Conservation (phyloP, 1,140 invertebrate genomes). For the Drosophila melanica region DNA sequence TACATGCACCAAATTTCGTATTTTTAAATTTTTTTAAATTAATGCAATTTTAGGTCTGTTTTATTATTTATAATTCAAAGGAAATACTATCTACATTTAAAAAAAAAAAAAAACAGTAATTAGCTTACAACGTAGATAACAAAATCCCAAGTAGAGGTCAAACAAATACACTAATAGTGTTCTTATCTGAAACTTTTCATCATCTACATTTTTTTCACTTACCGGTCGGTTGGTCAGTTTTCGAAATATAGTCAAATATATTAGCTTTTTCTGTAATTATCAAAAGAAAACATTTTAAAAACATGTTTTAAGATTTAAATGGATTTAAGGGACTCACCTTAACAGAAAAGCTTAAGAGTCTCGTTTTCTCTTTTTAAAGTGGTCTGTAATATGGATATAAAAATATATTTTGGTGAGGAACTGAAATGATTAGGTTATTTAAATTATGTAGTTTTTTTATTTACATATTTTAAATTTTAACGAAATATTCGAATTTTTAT, state of each 20-base stretch:
- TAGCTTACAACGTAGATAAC: background rate
- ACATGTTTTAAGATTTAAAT: too few species aligned
- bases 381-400: background rate
- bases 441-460: too few species aligned
- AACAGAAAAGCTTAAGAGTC: background rate
- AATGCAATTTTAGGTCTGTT: background rate
- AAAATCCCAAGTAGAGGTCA: background rate
- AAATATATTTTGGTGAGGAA: too few species aligned
- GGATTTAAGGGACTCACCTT: too few species aligned
- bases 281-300: background rate
- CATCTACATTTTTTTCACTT: conserved; percentile 1
- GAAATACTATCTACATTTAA: background rate
- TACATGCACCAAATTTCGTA: background rate
- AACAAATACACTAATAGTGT: background rate
- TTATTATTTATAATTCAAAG: background rate
- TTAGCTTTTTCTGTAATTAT: background rate
- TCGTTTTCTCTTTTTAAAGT: background rate
- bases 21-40: background rate
- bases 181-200: conserved; percentile 3
- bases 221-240: background rate
- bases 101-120: background rate
- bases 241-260: background rate
- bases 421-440: too few species aligned
- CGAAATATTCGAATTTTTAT: background rate
- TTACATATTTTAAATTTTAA: background rate